Evolutionary conservation across 2,888 invertebrate species (phyloP).

Genomic region (Troilus luridus): DNA sequence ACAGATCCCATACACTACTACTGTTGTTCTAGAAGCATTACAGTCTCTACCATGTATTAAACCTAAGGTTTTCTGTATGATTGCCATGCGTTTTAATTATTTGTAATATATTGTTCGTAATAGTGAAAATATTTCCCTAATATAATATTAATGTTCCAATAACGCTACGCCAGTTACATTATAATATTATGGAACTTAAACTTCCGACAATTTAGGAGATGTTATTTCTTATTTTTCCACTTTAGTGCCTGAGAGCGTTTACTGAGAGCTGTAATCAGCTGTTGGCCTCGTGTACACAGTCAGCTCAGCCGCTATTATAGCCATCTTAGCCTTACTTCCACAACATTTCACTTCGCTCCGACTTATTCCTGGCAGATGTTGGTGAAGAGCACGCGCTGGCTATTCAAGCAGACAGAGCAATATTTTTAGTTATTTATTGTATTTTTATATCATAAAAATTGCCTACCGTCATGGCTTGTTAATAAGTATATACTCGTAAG

Average conservation of each 20-base stretch:
- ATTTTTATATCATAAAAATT: neutral
- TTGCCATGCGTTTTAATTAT: too few relatives aligned
- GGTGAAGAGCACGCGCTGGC: neutral
- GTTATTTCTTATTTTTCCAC: conserved; percentile 35
- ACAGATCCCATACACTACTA: too few relatives aligned
- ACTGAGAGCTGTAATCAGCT: neutral
- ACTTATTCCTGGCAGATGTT: neutral
- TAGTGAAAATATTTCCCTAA: too few relatives aligned
- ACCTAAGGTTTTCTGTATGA: too few relatives aligned
- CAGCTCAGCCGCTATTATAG: neutral
- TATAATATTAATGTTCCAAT: too few relatives aligned
- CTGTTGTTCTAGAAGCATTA: too few relatives aligned
- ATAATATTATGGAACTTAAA: neutral
- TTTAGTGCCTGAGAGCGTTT: neutral
- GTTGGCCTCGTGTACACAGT: neutral
- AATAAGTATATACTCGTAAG: too few relatives aligned
- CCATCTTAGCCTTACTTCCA: neutral
- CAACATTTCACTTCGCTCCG: neutral
- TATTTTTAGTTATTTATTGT: neutral
- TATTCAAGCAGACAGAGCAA: neutral
- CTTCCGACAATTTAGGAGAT: neutral
- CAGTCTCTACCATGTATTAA: too few relatives aligned
- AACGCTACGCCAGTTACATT: neutral
- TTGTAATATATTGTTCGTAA: too few relatives aligned
- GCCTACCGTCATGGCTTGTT: neutral